Conservation (phyloP, 2,888 invertebrate genomes). For the Caenorhabditis parvicauda region DNA sequence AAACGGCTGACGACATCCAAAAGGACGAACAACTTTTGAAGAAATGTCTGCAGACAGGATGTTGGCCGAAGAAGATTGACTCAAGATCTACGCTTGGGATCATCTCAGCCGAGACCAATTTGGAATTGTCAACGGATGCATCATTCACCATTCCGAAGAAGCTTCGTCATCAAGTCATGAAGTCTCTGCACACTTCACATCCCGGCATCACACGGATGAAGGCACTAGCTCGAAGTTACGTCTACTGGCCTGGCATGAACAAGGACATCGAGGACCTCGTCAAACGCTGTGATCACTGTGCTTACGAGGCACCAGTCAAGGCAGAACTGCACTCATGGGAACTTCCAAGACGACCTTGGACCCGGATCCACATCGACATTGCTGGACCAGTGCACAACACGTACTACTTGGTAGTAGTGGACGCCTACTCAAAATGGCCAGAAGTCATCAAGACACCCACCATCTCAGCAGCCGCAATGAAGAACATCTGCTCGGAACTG, state of each 20-base stretch:
- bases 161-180: constrained; percentile 32
- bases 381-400: constrained; percentile 62
- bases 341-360: constrained; percentile 54
- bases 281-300: constrained; percentile 35
- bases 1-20: neutral
- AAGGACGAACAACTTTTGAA: constrained; percentile 7
- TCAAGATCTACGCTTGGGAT: neutral
- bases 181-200: constrained; percentile 50
- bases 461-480: constrained; percentile 26
- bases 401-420: constrained; percentile 63
- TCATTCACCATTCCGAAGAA: constrained; percentile 44
- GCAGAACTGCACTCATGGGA: constrained; percentile 53
- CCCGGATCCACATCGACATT: constrained; percentile 65
- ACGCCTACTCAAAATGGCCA: constrained; percentile 65
- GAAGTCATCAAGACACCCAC: constrained; percentile 51
- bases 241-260: constrained; percentile 55
- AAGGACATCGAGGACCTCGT: constrained; percentile 33
- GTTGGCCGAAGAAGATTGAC: constrained; percentile 1
- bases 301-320: constrained; percentile 29
- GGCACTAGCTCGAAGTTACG: constrained; percentile 44
- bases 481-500: constrained; percentile 25
- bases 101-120: neutral
- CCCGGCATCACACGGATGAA: constrained; percentile 55
- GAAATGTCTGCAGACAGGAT: constrained; percentile 1
- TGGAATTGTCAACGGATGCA: constrained; percentile 6